phyloP scores from a whole-genome alignment of 2,888 invertebrate genomes.

The Poecilobothrus nobilitatus region DNA sequence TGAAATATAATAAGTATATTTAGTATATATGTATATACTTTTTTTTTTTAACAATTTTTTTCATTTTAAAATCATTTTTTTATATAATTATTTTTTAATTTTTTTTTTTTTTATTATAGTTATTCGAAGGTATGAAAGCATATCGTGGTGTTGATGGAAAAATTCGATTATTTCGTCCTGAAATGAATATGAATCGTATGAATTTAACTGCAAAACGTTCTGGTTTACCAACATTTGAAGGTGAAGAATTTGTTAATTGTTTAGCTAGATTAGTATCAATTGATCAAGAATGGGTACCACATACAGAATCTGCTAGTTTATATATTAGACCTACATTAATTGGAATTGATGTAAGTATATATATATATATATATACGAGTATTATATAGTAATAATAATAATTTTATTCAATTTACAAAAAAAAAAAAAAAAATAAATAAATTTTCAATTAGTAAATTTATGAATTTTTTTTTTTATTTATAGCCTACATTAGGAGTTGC shows the following conservation, averaged over 20 bases:
- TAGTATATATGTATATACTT: too few relatives aligned
- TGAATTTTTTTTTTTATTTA: slow-evolving; percentile 25
- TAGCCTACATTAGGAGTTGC: slow-evolving; percentile 90
- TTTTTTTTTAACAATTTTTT: too few relatives aligned
- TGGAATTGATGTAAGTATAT: slow-evolving; percentile 80
- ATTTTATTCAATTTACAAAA: slow-evolving; percentile 10
- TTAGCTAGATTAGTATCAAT: slow-evolving; percentile 76
- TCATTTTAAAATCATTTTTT: too few relatives aligned
- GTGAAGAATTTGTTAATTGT: slow-evolving; percentile 75
- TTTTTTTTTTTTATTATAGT: slow-evolving; percentile 52
- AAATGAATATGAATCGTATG: slow-evolving; percentile 92
- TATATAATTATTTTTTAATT: too few relatives aligned
- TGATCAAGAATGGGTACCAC: slow-evolving; percentile 97
- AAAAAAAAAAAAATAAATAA: slow-evolving; percentile 17
- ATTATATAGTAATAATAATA: slow-evolving; percentile 1
- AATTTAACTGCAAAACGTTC: slow-evolving; percentile 73
- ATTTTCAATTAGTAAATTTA: neutral
- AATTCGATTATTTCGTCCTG: slow-evolving; percentile 90
- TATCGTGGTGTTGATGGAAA: slow-evolving; percentile 87
- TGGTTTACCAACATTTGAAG: slow-evolving; percentile 83
- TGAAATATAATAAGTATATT: too few relatives aligned
- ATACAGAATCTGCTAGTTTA: slow-evolving; percentile 78
- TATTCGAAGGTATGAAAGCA: slow-evolving; percentile 98
- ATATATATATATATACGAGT: too few relatives aligned
- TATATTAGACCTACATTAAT: slow-evolving; percentile 95